Base-by-base conservation (phyloP, 2,888 invertebrate species). In the Arge pagana region DNA sequence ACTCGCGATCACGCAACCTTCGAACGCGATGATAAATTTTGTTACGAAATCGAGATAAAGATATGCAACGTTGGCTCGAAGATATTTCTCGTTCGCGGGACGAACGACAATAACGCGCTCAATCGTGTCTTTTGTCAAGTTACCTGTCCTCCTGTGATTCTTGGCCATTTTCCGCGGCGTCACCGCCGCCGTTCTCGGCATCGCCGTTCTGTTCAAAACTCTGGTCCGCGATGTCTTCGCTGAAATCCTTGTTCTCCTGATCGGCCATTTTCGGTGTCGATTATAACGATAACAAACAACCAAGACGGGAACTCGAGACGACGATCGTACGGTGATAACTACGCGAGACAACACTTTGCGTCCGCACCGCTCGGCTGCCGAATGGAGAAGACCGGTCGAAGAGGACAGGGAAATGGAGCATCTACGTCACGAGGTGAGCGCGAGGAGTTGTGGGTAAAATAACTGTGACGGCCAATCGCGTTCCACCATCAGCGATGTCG, bases 181-280 rank as follows among this genome's bases (percentile, higher is more conserved):
- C 85, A 74, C 85, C 87, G 65, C 85, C 86, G 71, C 84, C 85
- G 73, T 85, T 85, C 75, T 85, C 84, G 54, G 79, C 78, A 41
- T 78, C 74, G 59, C 78, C 76, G 69, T 82, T 80, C 78, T 86
- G 85, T 60, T 80, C 78, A 60, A 80, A 81, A 63, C 78, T 80
- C 77, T 85, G 85, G 67, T 87, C 87, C 41, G 80, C 78, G 52
- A 76, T 67, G 59, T 76, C 76, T 58, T 76, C 76, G 68, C 73
- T 76, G 69, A 75, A 76, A 61, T 76, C 76, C 67, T 75, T 76
- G 55, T 68, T 74, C 62, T 76, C 76, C 64, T 74, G 73, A 61
- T 74, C 72, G 54, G 72, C 69, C 74, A 74, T 74, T 45, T 48
- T 63, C n/a, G n/a, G n/a, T n/a, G n/a, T n/a, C n/a, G n/a, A n/a